Evolutionary conservation across 2,113 vertebrate species (phyloP), one percentile per base, ranked within the genome.

Genomic region (Circaetus gallicus): DNA sequence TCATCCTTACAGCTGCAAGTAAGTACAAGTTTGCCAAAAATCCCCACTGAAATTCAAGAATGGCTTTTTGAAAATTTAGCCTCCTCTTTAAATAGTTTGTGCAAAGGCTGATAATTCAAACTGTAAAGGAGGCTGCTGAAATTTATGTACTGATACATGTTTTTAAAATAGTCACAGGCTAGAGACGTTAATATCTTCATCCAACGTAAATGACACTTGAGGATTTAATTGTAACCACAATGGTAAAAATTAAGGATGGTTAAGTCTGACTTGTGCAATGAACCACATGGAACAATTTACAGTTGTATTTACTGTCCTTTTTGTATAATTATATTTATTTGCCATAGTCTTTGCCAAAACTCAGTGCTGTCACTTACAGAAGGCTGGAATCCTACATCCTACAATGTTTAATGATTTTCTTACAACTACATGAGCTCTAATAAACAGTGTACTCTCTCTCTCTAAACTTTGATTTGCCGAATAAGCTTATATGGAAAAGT

Each of bases 1-100:
- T 96, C 78, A 84, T 91, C 78, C 31, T 91, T 96, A 82, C 91
- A 96, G 91, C 81, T 96, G 83, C 89, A 87, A 86, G 31, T 80
- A 85, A 72, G 36, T 66, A 61, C 11, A 83, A 73, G 10, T 83
- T 71, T 84, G 61, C 58, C 56, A 89, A 63, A 63, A 91, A 43
- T 4, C 3, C 40, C 31, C 24, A 56, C 32, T 82, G 20, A 25
- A 70, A 36, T 65, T 81, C 55, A 66, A 78, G 69, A 84, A 84
- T 38, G 19, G 11, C 2, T 80, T 80, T 89, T 93, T 78, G n/a
- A 96, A 45, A 90, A 38, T 85, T 53, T 83, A 77, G 10, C 4
- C 34, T 42, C 11, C 28, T 72, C 16, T 83, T 70, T 72, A 77
- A 91, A 86, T 34, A 67, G 29, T 32, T 78, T 87, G 7, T 74